Evolutionary conservation across 2,888 invertebrate species (phyloP).

Genomic region (Notodonta dromedarius): DNA sequence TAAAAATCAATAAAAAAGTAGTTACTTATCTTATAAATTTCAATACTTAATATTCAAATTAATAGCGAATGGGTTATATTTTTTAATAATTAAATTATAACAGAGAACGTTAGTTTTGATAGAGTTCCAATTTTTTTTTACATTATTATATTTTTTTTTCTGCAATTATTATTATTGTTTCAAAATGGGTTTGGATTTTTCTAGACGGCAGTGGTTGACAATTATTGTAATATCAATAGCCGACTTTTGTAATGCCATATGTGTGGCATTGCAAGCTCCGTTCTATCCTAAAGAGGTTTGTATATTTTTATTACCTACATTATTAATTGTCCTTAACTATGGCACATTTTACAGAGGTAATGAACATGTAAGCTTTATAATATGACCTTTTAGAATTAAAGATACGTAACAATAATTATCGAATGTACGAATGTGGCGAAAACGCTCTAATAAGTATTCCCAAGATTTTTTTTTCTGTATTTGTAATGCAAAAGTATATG

Average conservation of each 20-base stretch:
- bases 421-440: too few relatives aligned
- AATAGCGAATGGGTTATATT: not conserved
- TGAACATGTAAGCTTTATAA: too few relatives aligned
- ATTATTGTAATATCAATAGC: conserved; percentile 91
- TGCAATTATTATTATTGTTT: conserved; percentile 5
- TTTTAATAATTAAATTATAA: not conserved
- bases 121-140: not conserved
- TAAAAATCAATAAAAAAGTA: too few relatives aligned
- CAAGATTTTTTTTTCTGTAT: too few relatives aligned
- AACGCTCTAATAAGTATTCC: too few relatives aligned
- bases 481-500: too few relatives aligned
- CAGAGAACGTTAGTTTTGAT: too few relatives aligned
- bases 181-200: conserved; percentile 86
- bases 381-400: too few relatives aligned
- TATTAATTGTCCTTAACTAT: not conserved
- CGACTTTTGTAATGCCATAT: conserved; percentile 93
- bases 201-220: conserved; percentile 90
- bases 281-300: conserved; percentile 93
- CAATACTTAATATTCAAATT: not conserved
- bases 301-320: conserved; percentile 13
- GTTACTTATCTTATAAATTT: too few relatives aligned
- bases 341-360: too few relatives aligned
- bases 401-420: too few relatives aligned
- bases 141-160: not conserved
- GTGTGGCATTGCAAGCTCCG: conserved; percentile 93